phyloP scores from a whole-genome alignment of 1,140 invertebrate genomes.

The Hesperophylax magnus region DNA sequence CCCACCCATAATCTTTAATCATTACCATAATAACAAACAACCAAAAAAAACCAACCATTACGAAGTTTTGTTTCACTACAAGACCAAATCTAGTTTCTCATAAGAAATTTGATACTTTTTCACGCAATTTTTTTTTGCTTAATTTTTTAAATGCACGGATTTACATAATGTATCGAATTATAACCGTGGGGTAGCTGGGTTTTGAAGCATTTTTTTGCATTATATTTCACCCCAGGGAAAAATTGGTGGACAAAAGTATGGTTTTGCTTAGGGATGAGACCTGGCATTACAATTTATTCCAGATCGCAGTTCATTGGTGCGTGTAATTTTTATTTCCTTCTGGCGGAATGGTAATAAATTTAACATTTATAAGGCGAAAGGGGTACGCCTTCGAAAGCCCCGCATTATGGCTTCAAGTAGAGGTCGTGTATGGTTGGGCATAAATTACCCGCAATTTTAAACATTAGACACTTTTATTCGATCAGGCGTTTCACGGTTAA shows the following conservation, averaged over 20 bases:
- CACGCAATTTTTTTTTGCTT: slow-evolving; percentile 6
- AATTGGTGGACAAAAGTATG: not conserved
- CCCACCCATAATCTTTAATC: not conserved
- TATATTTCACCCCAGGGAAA: not conserved
- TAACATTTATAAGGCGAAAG: slow-evolving; percentile 47
- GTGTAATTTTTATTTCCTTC: slow-evolving; percentile 56
- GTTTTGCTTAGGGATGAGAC: not conserved
- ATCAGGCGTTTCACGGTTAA: not conserved
- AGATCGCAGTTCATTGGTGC: slow-evolving; percentile 40
- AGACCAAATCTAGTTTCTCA: slow-evolving; percentile 11
- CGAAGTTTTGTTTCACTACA: slow-evolving; percentile 4
- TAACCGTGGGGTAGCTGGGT: slow-evolving; percentile 4
- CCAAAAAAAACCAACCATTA: not conserved
- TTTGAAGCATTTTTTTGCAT: not conserved
- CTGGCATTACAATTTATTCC: not conserved
- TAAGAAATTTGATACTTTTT: slow-evolving; percentile 17
- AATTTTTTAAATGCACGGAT: slow-evolving; percentile 21
- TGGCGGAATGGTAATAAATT: slow-evolving; percentile 46
- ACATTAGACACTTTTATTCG: slow-evolving; percentile 4
- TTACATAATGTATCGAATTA: slow-evolving; percentile 2
- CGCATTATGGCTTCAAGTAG: slow-evolving; percentile 8
- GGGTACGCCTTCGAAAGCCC: slow-evolving; percentile 32
- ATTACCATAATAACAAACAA: slow-evolving; percentile 6
- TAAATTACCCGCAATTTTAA: not conserved
- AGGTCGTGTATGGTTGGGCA: slow-evolving; percentile 29